A percentile compares a stretch with the other conserved stretches of the same genome.
Evolutionary conservation across 2,113 vertebrate genomes (phyloP).

Genomic region (Ia io): DNA sequence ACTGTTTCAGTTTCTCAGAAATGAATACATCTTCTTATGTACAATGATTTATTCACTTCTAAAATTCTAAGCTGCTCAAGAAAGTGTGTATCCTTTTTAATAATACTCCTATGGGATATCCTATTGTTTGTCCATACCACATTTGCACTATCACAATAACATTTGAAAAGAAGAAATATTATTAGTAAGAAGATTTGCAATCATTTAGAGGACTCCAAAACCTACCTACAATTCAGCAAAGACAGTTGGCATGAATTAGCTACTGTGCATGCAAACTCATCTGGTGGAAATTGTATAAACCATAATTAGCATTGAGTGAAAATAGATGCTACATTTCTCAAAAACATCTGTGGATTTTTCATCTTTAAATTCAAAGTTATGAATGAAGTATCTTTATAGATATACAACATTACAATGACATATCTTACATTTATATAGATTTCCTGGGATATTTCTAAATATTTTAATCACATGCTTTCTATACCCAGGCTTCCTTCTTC

Average conservation of each 20-base stretch:
- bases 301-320: slow-evolving; percentile 68
- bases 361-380: slow-evolving; percentile 39
- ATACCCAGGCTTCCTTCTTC: neutral
- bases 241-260: slow-evolving; percentile 69
- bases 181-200: neutral
- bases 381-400: slow-evolving; percentile 2
- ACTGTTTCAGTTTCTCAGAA: neutral
- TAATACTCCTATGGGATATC: neutral
- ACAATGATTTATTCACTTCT: slow-evolving; percentile 26
- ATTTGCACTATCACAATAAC: neutral
- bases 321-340: slow-evolving; percentile 61
- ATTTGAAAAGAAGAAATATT: slow-evolving; percentile 18
- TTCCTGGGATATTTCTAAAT: neutral
- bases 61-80: neutral
- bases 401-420: neutral
- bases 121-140: neutral
- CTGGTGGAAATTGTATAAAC: slow-evolving; percentile 61
- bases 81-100: neutral
- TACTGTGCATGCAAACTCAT: slow-evolving; percentile 54
- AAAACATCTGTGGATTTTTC: slow-evolving; percentile 64
- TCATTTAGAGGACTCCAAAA: neutral
- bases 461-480: neutral
- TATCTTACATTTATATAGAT: neutral
- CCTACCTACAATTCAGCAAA: slow-evolving; percentile 47
- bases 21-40: neutral